These are phyloP conservation scores for Vulpes lagopus DNA, from an alignment of 2,113 vertebrate genomes.

Conservation along the genomic window DNA sequence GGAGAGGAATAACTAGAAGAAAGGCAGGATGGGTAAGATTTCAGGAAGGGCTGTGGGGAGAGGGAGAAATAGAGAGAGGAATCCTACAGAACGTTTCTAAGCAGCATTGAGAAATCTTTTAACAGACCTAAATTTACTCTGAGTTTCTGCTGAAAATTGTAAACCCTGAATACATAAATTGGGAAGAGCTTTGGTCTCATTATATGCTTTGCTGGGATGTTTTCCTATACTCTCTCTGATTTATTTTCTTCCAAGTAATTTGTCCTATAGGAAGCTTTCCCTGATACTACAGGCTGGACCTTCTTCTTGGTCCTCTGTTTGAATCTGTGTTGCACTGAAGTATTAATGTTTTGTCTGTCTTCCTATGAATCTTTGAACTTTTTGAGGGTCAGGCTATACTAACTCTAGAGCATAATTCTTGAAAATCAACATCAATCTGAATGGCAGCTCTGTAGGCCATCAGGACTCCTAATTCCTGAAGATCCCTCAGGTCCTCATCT, in stretches of 20 bases:
- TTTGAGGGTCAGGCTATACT: not conserved
- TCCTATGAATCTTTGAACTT: not conserved
- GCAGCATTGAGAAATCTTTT: not conserved
- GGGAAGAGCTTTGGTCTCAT: not conserved
- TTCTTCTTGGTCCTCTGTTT: not conserved
- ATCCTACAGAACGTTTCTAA: not conserved
- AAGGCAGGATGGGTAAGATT: not conserved
- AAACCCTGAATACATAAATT: not conserved
- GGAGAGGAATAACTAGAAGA: not conserved
- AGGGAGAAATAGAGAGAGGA: too few species aligned
- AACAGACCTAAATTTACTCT: not conserved
- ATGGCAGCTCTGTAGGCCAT: not conserved
- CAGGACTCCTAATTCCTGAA: not conserved
- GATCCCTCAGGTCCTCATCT: not conserved
- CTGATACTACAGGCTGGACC: not conserved
- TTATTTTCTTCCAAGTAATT: not conserved
- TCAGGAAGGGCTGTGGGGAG: not conserved
- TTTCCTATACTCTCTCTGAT: not conserved
- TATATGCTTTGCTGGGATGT: not conserved
- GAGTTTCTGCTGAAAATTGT: not conserved
- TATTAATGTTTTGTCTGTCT: not conserved
- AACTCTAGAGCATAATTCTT: not conserved
- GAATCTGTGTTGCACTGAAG: not conserved
- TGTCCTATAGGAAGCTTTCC: not conserved
- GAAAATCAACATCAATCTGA: not conserved